Evolutionary conservation across 2,797 vertebrate species (phyloP).

Genomic region (Bradypodion pumilum): DNA sequence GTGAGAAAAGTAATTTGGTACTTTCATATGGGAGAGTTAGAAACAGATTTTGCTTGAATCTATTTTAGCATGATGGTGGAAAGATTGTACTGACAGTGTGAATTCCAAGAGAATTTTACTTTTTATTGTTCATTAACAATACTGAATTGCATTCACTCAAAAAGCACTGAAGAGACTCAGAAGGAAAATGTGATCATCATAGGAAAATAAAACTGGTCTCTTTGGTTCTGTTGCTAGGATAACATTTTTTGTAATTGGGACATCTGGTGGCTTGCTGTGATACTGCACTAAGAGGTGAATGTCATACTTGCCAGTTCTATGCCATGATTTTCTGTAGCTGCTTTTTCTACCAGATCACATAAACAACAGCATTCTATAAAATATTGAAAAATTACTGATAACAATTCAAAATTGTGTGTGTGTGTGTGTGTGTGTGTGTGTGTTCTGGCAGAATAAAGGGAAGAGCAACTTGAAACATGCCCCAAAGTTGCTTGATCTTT

Average conservation of each 20-base stretch:
- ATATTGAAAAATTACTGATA: not conserved
- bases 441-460: not conserved
- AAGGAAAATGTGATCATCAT: not conserved
- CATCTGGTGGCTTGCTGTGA: not conserved
- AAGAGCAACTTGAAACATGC: not conserved
- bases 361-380: not conserved
- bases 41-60: not conserved
- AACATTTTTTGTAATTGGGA: conserved; percentile 2
- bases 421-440: no score
- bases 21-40: not conserved
- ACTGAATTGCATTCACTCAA: not conserved
- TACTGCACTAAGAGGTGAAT: not conserved
- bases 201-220: not conserved
- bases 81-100: not conserved
- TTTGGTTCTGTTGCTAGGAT: not conserved
- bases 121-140: not conserved
- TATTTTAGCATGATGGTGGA: not conserved
- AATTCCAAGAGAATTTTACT: not conserved
- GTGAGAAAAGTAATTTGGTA: not conserved
- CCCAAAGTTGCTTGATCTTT: not conserved
- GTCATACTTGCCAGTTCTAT: not conserved
- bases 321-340: not conserved
- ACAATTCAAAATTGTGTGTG: not conserved
- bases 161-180: not conserved
- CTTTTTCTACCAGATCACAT: not conserved